phyloP scores from a whole-genome alignment of 2,888 invertebrate genomes.

The Malthinus flaveolus region DNA sequence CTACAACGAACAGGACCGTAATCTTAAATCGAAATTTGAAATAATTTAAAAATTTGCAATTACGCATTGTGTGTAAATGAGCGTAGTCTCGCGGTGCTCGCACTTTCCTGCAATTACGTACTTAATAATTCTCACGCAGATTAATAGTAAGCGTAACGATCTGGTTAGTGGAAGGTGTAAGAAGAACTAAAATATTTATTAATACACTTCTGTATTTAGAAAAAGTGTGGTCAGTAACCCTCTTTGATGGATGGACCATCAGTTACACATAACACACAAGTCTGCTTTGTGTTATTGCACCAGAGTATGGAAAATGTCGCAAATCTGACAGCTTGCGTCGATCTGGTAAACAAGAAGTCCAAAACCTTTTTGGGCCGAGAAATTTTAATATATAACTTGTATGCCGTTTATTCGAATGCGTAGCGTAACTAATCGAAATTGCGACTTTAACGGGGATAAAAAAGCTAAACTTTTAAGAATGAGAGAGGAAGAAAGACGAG shows the following conservation, averaged over 20 bases:
- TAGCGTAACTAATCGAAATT: slow-evolving; percentile 22
- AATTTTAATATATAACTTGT: slow-evolving; percentile 26
- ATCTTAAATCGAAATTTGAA: neutral
- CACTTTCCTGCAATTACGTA: too few species aligned
- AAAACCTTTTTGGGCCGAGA: slow-evolving; percentile 26
- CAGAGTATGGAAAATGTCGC: slow-evolving; percentile 51
- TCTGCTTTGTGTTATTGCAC: slow-evolving; percentile 49
- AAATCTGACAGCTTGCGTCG: slow-evolving; percentile 50
- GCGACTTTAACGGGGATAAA: slow-evolving; percentile 10
- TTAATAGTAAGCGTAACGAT: neutral
- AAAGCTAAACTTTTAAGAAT: neutral
- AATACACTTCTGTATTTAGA: slow-evolving; percentile 36
- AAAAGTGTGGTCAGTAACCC: slow-evolving; percentile 45
- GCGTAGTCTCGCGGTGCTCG: too few species aligned
- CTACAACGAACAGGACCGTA: slow-evolving; percentile 37
- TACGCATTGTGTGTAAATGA: too few species aligned
- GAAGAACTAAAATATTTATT: neutral
- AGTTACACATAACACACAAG: slow-evolving; percentile 48
- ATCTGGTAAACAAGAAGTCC: slow-evolving; percentile 47
- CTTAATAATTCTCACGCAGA: neutral
- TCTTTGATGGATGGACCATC: slow-evolving; percentile 51
- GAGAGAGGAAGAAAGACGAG: neutral
- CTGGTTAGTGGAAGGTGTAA: neutral
- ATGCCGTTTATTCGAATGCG: slow-evolving; percentile 17
- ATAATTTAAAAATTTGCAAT: too few species aligned